Evolutionary conservation across 2,113 vertebrate species (phyloP).

Genomic region (Uria aalge): DNA sequence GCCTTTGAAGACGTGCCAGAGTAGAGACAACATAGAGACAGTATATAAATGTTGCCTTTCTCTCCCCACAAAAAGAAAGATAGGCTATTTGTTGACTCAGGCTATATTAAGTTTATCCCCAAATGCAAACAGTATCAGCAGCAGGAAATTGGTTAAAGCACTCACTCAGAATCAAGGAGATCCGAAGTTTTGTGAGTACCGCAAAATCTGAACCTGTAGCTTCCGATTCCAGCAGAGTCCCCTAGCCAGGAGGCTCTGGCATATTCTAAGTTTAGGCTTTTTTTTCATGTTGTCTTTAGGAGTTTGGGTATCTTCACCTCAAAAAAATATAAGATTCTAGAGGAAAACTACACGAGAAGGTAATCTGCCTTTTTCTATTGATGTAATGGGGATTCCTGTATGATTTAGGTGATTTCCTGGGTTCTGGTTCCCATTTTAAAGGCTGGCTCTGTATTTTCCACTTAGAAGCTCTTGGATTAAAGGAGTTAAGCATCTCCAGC

Average conservation of each 20-base stretch:
- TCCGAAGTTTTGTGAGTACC: neutral
- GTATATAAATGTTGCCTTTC: neutral
- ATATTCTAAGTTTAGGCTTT: neutral
- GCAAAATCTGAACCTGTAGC: neutral
- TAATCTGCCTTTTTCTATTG: neutral
- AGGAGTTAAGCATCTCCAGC: neutral
- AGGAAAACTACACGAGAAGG: neutral
- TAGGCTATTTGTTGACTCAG: neutral
- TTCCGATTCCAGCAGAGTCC: neutral
- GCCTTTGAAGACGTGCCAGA: neutral
- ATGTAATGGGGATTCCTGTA: neutral
- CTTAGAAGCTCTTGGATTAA: neutral
- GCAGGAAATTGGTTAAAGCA: neutral
- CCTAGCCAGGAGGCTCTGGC: neutral
- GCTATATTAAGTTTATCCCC: neutral
- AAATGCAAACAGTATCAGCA: neutral
- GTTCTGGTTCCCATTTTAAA: neutral
- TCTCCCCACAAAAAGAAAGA: neutral
- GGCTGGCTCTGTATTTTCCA: neutral
- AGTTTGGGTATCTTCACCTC: neutral
- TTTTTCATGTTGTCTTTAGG: neutral
- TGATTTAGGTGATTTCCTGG: neutral
- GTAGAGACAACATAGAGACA: neutral
- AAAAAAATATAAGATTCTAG: neutral
- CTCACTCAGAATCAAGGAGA: accelerated